These are phyloP conservation scores for Spinus pinus DNA, from an alignment of 2,797 vertebrate species.

Conservation along the genomic window DNA sequence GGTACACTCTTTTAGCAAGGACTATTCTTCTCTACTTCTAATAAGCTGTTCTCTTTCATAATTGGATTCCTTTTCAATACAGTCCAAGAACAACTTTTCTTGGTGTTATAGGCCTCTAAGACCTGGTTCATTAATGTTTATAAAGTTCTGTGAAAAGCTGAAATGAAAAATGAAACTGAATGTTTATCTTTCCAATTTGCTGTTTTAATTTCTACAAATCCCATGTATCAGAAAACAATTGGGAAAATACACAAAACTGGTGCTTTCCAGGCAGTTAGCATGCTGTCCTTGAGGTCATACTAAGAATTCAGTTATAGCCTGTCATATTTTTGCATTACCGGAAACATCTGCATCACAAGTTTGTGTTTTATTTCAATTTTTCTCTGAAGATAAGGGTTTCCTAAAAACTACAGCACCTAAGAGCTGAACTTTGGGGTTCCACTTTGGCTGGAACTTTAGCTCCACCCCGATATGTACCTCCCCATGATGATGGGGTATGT, in stretches of 20 bases:
- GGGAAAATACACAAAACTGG: not conserved
- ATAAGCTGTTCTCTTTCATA: not conserved
- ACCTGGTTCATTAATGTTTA: not conserved
- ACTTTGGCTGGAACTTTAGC: not conserved
- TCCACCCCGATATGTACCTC: not conserved
- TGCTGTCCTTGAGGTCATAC: not conserved
- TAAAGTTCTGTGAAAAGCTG: not conserved
- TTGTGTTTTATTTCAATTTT: not conserved
- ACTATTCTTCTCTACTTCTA: not conserved
- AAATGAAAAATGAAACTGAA: not conserved
- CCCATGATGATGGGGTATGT: not conserved
- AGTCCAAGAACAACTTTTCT: not conserved
- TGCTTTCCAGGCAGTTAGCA: not conserved
- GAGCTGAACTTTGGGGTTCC: not conserved
- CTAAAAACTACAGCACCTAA: not conserved
- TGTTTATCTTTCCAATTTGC: not conserved
- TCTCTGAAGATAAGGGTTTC: not conserved
- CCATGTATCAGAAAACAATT: not conserved
- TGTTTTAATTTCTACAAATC: not conserved
- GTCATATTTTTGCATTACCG: not conserved
- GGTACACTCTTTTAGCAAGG: not conserved
- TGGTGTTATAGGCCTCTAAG: not conserved
- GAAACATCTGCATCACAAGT: not conserved
- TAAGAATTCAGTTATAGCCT: not conserved
- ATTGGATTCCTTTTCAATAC: not conserved